These are phyloP conservation scores for Meandrusa payeni DNA, from an alignment of 2,888 invertebrate genomes.

Conservation along the genomic window DNA sequence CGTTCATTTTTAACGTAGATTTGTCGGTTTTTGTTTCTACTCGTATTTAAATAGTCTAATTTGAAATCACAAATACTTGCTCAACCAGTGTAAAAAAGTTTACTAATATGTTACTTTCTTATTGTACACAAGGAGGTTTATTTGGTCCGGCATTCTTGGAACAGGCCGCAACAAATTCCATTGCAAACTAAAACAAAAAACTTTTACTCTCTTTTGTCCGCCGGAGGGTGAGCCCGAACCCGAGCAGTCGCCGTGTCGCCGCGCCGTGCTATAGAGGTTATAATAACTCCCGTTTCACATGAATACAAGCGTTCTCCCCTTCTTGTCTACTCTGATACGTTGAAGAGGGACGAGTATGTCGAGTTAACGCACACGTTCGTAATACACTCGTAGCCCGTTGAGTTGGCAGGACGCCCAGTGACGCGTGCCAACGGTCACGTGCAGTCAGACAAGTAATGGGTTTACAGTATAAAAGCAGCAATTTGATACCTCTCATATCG, in stretches of 20 bases:
- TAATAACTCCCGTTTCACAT: conserved; percentile 31
- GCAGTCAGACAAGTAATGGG: conserved; percentile 49
- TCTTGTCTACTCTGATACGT: conserved; percentile 29
- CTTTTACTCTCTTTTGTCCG: conserved; percentile 41
- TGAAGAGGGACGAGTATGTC: conserved; percentile 32
- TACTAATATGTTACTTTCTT: conserved; percentile 8
- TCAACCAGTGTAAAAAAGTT: conserved; percentile 2
- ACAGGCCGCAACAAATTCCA: conserved; percentile 16
- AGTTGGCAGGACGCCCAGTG: conserved; percentile 55
- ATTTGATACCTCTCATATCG: conserved; percentile 33
- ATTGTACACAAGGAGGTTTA: conserved; percentile 16
- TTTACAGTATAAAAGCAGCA: conserved; percentile 42
- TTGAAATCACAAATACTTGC: no score
- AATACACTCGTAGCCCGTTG: conserved; percentile 43
- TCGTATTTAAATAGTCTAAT: no score
- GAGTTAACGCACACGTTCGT: conserved; percentile 28
- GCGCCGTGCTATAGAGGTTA: conserved; percentile 28
- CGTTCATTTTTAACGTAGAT: no score
- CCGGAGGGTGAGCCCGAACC: conserved; percentile 32
- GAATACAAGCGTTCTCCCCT: conserved; percentile 30
- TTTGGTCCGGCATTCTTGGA: conserved; percentile 17
- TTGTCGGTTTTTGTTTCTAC: no score
- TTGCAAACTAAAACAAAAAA: conserved; percentile 33
- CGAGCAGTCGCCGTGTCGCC: conserved; percentile 40
- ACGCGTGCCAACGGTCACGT: conserved; percentile 49